Evolutionary conservation across 1,140 invertebrate genomes (phyloP), one percentile per base, ranked within the genome.

Genomic region (Bombus consobrinus): DNA sequence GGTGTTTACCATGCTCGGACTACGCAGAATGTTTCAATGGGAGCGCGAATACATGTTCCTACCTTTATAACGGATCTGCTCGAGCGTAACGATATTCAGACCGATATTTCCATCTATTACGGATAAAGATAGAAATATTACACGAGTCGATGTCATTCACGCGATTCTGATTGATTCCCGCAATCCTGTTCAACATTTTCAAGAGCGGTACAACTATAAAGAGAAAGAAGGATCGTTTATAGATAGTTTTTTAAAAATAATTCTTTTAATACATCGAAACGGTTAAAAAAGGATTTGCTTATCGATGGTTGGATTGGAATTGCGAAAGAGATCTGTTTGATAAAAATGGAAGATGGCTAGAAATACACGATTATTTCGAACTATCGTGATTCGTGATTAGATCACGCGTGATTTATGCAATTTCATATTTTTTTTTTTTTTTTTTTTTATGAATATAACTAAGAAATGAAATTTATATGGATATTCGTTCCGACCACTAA

Each of bases 31-130:
- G 72, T 77, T 89, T 88, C 87, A 79, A 86, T 82, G 71, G 68
- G 57, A 43, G 39, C 43, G 39, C 80, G 81, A 39, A 87, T 86
- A 75, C 88, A 83, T 47, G 66, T 83, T 57, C 47, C 37, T 81
- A 69, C 78, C 71, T 68, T 83, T 83, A 83, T 78, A 68, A 57
- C 81, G 74, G n/a, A 34, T 39, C 76, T 78, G 68, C 28, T 76
- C 77, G 68, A 57, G 47, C 87, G 80, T 89, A 71, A 86, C 77
- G 73, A 88, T 88, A 86, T 47, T 59, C 41, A 28, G 5, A 37
- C 47, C 79, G 84, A 89, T 89, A 88, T 88, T 79, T 89, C 84
- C 79, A 89, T 86, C 76, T 75, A 89, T 86, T 88, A 88, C 32
- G 39, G 25, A 69, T 73, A 53, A 43, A 86, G 79, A 86, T 89